Base-by-base conservation (phyloP, 2,113 vertebrate genomes). In the Tachysurus vachellii region DNA sequence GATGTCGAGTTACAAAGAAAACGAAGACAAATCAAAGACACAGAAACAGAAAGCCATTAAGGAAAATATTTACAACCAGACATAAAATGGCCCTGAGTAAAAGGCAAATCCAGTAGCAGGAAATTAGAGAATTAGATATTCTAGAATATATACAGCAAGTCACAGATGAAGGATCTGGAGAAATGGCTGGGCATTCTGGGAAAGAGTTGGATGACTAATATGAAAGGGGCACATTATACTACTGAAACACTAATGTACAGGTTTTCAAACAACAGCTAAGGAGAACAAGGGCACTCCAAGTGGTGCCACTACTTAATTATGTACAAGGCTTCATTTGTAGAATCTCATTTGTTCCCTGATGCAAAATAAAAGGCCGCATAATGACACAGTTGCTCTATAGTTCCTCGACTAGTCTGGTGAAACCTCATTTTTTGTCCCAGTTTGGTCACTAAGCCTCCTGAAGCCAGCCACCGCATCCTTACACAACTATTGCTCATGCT, bases 151-250 rank as follows among this genome's bases (percentile, higher is more conserved):
- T 53, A 44, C 42, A 76, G 42, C n/a, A 53, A 53, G 80, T 68
- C 44, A 70, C 31, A 42, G 80, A 61, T 79, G 61, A 86, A 19
- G 75, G 59, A 47, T 66, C 19, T 1, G 7, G 14, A 31, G 26
- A 28, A 66, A n/a, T 54, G 54, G 36, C 59, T 66, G 59, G 53
- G n/a, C 13, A 86, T 83, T 80, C 62, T 86, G 80, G 88, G 71
- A 83, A 83, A 83, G 31, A 8, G 28, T 44, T 7, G 28, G 19
- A 28, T 13, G 50, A n/a, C 79, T 73, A 31, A 31, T 14, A 31
- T 50, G 44, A 53, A 83, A 36, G 53, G 53, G 17, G 53, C 11
- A 61, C 28, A 42, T 42, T 23, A 44, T 36, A 2, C 1, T 23
- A 17, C 54, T 59, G 28, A 57, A 80, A 47, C 75, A 28, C 26